phyloP scores from a whole-genome alignment of 2,113 vertebrate species.

The Trematomus loennbergii region DNA sequence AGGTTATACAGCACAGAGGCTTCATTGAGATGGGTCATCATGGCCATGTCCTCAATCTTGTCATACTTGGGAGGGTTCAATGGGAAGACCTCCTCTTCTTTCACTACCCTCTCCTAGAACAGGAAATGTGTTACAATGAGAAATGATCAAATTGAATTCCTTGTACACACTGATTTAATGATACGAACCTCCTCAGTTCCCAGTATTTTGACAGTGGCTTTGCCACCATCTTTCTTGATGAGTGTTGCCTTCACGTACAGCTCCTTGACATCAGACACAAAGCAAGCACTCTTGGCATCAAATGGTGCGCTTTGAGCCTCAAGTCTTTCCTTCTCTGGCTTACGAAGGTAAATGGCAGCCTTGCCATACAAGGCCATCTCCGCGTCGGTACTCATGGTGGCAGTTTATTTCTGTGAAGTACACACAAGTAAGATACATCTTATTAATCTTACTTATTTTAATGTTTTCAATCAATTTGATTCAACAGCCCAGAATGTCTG shows the following conservation, averaged over 20 bases:
- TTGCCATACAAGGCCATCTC: conserved; percentile 75
- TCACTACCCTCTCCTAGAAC: conserved; percentile 68
- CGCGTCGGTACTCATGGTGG: conserved; percentile 16
- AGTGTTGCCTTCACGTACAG: conserved; percentile 71
- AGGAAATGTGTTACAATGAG: conserved; percentile 21
- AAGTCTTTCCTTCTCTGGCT: conserved; percentile 76
- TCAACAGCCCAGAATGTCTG: too few relatives aligned
- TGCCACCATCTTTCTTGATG: conserved; percentile 62
- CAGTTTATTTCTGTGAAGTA: conserved; percentile 43
- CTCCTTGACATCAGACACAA: conserved; percentile 57
- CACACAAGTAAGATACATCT: too few relatives aligned
- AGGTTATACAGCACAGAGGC: conserved; percentile 93
- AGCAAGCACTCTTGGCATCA: conserved; percentile 73
- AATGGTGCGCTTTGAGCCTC: conserved; percentile 73
- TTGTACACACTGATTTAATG: neutral
- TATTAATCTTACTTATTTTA: too few relatives aligned
- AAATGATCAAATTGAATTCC: neutral
- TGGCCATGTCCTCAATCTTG: conserved; percentile 86
- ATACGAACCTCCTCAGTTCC: conserved; percentile 55
- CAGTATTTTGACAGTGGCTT: conserved; percentile 69
- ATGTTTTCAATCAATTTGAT: too few relatives aligned
- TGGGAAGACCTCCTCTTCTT: conserved; percentile 55
- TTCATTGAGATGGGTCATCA: conserved; percentile 87
- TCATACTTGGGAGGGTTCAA: conserved; percentile 86
- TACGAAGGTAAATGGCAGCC: conserved; percentile 75